Evolutionary conservation across 1,140 invertebrate species (phyloP), one percentile per base, ranked within the genome.

Genomic region (Himalopsyche phryganea): DNA sequence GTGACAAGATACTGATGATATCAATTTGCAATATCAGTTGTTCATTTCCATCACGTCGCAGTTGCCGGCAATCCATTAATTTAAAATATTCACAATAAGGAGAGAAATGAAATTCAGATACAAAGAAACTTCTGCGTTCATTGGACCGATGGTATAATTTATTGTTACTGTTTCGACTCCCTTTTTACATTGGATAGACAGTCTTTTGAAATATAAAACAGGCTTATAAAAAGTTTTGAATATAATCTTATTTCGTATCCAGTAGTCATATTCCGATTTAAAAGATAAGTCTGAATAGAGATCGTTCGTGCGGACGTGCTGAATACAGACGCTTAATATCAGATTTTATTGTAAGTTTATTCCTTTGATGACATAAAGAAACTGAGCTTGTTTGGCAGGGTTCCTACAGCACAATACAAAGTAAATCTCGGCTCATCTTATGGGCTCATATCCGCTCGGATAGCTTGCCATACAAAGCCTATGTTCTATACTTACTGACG

Each of bases 291-390:
- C 36, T 42, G 36, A 48, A 36, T 42, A 40, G 42, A 36, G 38
- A 10, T 46, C 48, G 50, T 36, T 49, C 57, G 48, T 60, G 58
- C 58, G 45, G 45, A 58, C 14, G 45, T 41, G 46, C 54, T 41
- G 52, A 58, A 57, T 63, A 50, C 49, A 36, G 53, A 47, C 38
- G 40, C 17, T 60, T 63, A 63, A 63, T 63, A 63, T 63, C 57
- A 58, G 61, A 63, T 63, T 63, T 63, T 63, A 63, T 60, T 63
- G 58, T 63, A 52, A 60, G 57, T 63, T 60, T 63, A 63, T 63
- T 63, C 61, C 61, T 63, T 63, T 63, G 61, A 63, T 60, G 61
- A 57, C 53, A 63, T 57, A 63, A 63, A 63, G 58, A 57, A 48
- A 18, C 48, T 47, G 61, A 44, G 46, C 61, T 59, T 59, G 57